Evolutionary conservation across 2,888 invertebrate species (phyloP), one percentile per base, ranked within the genome.

Genomic region (Halictus ligatus): DNA sequence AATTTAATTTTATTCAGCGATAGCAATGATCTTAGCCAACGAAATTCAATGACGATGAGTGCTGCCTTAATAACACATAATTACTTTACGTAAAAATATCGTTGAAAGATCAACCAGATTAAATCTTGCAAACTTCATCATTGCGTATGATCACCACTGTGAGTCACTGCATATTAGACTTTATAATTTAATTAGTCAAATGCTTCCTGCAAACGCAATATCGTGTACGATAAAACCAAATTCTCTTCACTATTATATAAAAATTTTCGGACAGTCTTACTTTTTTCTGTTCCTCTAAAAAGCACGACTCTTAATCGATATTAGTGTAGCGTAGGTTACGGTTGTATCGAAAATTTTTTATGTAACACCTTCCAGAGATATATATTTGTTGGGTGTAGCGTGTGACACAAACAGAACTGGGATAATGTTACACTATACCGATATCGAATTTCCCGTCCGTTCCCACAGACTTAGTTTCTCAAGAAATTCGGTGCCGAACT

Each of bases 371-470:
- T n/a, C 40, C 54, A 13, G 48, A 35, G 58, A 21, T 60, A 54
- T 58, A 80, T 48, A 77, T 21, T 50, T 50, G 25, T 78, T 46
- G 15, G 18, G 29, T 29, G 72, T 58, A 72, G 60, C 75, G 35
- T 76, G 73, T 64, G 71, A 67, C 77, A 85, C 73, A 85, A 83
- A 88, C 83, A 79, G 72, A 81, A 75, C 73, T 64, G 74, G 84
- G 77, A 79, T 84, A 77, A 81, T 69, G 84, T 89, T 88, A 89
- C 89, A 74, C 75, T 72, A 80, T 81, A 64, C 35, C 73, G 73
- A 74, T 85, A 89, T 89, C 85, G 73, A 76, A 88, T 89, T 89
- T 85, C 89, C 75, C 72, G 71, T 64, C 54, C 73, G 80, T 78
- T 86, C 80, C 81, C 85, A 85, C 85, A 80, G 75, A 64, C 50